These are phyloP conservation scores for Mechanitis mazaeus DNA, from an alignment of 2,888 invertebrate species.

Conservation along the genomic window DNA sequence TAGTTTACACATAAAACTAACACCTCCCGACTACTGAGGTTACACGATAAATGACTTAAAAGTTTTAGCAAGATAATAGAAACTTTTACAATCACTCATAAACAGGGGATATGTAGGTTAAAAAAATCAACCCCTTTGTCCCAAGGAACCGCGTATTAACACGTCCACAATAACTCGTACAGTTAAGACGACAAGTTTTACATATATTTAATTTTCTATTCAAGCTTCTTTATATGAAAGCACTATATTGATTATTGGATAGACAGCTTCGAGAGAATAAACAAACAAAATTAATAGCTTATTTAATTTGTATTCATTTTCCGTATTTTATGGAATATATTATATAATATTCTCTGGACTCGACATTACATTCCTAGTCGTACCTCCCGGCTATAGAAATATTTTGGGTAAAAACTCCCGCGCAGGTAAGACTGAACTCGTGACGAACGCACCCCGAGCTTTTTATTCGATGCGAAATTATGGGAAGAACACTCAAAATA, in stretches of 20 bases:
- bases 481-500: constrained; percentile 7
- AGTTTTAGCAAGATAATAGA: constrained; percentile 41
- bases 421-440: constrained; percentile 47
- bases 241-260: neutral
- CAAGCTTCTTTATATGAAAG: neutral
- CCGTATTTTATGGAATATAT: neutral
- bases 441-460: constrained; percentile 40
- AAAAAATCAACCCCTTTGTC: constrained; percentile 51
- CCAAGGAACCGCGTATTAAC: constrained; percentile 53
- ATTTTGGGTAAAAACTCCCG: constrained; percentile 44
- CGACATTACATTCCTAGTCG: constrained; percentile 49
- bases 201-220: neutral
- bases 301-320: neutral
- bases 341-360: constrained; percentile 18
- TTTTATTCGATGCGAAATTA: constrained; percentile 53
- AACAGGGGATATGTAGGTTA: constrained; percentile 43
- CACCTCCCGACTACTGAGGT: constrained; percentile 34
- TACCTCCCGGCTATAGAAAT: constrained; percentile 34
- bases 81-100: constrained; percentile 49
- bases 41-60: constrained; percentile 36
- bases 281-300: neutral
- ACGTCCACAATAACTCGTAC: constrained; percentile 33
- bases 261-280: neutral
- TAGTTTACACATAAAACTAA: constrained; percentile 20
- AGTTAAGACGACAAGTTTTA: constrained; percentile 16